Conservation (phyloP, 1,140 invertebrate species). For the Lycorma delicatula region DNA sequence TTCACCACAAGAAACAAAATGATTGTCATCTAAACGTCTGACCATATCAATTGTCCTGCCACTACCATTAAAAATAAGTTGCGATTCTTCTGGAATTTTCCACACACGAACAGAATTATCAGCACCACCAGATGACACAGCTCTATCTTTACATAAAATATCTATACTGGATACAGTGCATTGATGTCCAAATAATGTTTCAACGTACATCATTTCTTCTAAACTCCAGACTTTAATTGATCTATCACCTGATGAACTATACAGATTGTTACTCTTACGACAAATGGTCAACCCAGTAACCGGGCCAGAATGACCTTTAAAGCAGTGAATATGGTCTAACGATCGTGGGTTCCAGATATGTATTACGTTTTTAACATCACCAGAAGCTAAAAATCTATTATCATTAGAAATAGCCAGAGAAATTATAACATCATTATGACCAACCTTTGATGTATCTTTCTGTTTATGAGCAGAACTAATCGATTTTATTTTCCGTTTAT, state of each 20-base stretch:
- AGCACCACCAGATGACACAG: constrained; percentile 79
- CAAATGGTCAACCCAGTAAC: constrained; percentile 79
- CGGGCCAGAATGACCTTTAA: constrained; percentile 66
- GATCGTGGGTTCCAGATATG: constrained; percentile 77
- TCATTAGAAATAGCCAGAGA: constrained; percentile 75
- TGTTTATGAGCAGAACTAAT: constrained; percentile 32
- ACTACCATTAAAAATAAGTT: constrained; percentile 83
- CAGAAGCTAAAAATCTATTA: constrained; percentile 73
- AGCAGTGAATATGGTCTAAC: constrained; percentile 68
- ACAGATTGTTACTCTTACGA: constrained; percentile 79
- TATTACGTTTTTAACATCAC: constrained; percentile 60
- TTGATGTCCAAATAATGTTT: constrained; percentile 92
- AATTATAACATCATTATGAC: constrained; percentile 50
- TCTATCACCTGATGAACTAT: constrained; percentile 61
- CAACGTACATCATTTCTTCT: constrained; percentile 91
- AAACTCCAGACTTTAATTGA: constrained; percentile 89
- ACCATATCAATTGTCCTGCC: constrained; percentile 77
- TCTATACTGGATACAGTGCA: constrained; percentile 83
- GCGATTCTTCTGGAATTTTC: constrained; percentile 95
- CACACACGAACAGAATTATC: constrained; percentile 82
- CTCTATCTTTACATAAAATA: constrained; percentile 70
- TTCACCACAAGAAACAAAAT: constrained; percentile 83
- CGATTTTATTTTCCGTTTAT: constrained; percentile 37
- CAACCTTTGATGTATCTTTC: constrained; percentile 26
- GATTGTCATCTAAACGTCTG: constrained; percentile 81